Conservation (phyloP, 1,140 invertebrate species). For the Tetramorium simillimum region DNA sequence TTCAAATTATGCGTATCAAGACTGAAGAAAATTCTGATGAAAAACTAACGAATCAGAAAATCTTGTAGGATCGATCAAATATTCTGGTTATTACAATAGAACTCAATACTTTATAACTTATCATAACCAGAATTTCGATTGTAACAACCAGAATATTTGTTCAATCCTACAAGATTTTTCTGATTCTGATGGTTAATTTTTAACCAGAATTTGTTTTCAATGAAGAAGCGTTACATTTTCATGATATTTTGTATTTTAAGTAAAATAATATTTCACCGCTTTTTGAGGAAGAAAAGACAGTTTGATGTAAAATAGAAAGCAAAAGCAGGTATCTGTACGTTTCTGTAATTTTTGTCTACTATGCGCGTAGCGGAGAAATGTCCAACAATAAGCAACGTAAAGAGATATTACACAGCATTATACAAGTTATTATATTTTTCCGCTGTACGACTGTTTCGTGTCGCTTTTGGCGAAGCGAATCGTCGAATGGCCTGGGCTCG, state of each 20-base stretch:
- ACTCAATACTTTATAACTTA: too few species aligned
- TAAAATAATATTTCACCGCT: not conserved
- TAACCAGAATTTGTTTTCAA: too few species aligned
- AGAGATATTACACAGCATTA: not conserved
- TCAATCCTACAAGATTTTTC: too few species aligned
- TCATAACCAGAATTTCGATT: too few species aligned
- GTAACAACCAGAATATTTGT: too few species aligned
- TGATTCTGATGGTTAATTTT: too few species aligned
- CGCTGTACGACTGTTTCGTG: not conserved
- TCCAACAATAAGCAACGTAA: not conserved
- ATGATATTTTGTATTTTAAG: not conserved
- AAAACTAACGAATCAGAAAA: too few species aligned
- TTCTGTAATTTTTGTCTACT: not conserved
- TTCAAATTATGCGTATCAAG: not conserved
- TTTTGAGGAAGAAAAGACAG: not conserved
- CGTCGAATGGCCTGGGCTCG: not conserved
- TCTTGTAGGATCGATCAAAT: too few species aligned
- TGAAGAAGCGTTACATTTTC: not conserved
- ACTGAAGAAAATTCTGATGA: too few species aligned
- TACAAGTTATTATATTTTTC: not conserved
- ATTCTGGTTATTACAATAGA: too few species aligned
- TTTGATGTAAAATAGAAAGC: not conserved
- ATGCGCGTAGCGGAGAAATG: not conserved
- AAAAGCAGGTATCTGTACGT: not conserved
- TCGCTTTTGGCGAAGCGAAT: constrained; percentile 9